A percentile compares a stretch with the other conserved stretches of the same genome.
Conservation (phyloP, 2,888 invertebrate species). For the Lycia hirtaria region DNA sequence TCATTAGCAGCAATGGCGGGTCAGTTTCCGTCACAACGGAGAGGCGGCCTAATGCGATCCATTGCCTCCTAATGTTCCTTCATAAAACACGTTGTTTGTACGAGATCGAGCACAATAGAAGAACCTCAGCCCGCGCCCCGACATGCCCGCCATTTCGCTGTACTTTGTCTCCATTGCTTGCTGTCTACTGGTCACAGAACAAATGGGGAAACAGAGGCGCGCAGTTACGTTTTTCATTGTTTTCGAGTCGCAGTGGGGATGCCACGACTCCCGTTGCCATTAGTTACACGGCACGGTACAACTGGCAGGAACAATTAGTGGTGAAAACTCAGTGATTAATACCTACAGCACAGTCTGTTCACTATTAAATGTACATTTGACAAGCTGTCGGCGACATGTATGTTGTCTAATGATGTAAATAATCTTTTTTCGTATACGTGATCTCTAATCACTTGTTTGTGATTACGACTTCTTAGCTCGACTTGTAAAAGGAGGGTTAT, state of each 20-base stretch:
- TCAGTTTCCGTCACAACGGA: conserved; percentile 54
- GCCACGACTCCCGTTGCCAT: conserved; percentile 48
- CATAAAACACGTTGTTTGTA: conserved; percentile 81
- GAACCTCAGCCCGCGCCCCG: conserved; percentile 49
- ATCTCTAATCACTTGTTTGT: conserved; percentile 26
- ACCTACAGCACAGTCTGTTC: conserved; percentile 21
- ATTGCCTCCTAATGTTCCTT: conserved; percentile 71
- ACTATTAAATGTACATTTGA: conserved; percentile 31
- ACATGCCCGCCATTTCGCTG: conserved; percentile 66
- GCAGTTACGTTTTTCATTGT: conserved; percentile 68
- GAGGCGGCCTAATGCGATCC: conserved; percentile 72
- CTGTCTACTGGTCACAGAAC: conserved; percentile 61
- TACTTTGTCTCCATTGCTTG: conserved; percentile 74
- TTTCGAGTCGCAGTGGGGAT: conserved; percentile 52
- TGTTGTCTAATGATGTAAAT: conserved; percentile 21
- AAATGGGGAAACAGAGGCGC: conserved; percentile 67
- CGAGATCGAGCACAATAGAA: conserved; percentile 69
- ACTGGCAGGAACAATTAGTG: conserved; percentile 47
- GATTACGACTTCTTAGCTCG: not conserved
- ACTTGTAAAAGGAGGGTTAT: too few species aligned
- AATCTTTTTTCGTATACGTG: conserved; percentile 24
- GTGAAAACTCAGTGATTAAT: conserved; percentile 44
- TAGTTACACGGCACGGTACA: conserved; percentile 44
- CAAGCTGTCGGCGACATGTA: conserved; percentile 19
- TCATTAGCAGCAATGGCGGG: conserved; percentile 4